phyloP scores from a whole-genome alignment of 2,888 invertebrate species.

The Ornithoptera alexandrae region DNA sequence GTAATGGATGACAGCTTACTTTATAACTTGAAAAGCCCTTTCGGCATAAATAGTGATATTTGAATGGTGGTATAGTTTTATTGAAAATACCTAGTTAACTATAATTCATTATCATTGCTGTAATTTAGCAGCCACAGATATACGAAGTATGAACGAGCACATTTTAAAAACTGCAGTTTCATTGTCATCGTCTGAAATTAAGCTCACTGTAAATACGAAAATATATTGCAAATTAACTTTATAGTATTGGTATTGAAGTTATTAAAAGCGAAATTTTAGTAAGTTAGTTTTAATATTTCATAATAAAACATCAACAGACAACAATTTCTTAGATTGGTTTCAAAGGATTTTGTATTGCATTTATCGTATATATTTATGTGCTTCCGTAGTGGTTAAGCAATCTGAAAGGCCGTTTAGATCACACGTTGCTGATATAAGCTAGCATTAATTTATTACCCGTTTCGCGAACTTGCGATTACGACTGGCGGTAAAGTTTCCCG shows the following conservation, averaged over 20 bases:
- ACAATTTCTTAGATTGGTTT: neutral
- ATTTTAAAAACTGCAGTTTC: too few relatives aligned
- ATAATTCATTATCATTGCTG: too few relatives aligned
- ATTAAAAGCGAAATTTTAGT: neutral
- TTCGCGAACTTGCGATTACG: constrained; percentile 51
- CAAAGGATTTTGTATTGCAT: constrained; percentile 15
- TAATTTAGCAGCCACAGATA: too few relatives aligned
- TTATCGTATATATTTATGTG: constrained; percentile 8
- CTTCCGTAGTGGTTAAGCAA: constrained; percentile 32
- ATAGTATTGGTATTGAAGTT: neutral
- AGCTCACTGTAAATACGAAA: too few relatives aligned
- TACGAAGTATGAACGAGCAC: too few relatives aligned
- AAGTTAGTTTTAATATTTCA: neutral
- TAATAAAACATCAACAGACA: neutral
- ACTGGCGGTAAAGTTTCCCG: constrained; percentile 45
- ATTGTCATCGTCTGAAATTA: too few relatives aligned
- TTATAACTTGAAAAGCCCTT: too few relatives aligned
- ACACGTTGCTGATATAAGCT: constrained; percentile 46
- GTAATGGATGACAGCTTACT: too few relatives aligned
- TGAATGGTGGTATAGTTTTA: too few relatives aligned
- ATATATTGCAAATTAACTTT: too few relatives aligned
- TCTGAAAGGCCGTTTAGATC: constrained; percentile 43
- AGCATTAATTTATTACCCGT: constrained; percentile 53
- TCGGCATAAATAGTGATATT: too few relatives aligned
- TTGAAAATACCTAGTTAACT: too few relatives aligned